Base-by-base conservation (phyloP, 2,888 invertebrate species). In the Synanthedon andrenaeformis region DNA sequence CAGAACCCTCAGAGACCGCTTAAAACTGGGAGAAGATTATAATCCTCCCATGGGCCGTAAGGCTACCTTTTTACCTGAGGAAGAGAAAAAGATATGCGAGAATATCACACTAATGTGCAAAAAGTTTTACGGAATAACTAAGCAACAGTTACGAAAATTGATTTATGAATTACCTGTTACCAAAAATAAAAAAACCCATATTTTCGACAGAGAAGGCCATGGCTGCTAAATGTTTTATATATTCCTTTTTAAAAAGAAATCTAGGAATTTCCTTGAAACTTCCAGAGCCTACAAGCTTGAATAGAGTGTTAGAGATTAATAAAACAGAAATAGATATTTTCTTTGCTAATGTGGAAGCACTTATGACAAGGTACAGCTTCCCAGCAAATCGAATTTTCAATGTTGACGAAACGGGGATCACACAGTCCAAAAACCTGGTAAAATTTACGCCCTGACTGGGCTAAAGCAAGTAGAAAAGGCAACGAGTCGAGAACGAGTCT, bases 321-420 rank as follows among this genome's bases (percentile, higher is more conserved):
- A 52, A 52, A 48, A 10, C 42, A 12, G 45, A 52, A 42, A 17
- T 52, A 42, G 10, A 12, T 13, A 49, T 49, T 45, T 52, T 52
- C 13, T 52, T 52, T 45, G n/a, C 5, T 52, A 52, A 52, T 42
- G 19, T 52, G n/a, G 52, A 52, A 45, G 45, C 42, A 52, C 42
- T 52, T 11, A 3, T 52, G 45, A 35, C 17, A 19, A 52, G 17
- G 17, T n/a, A 52, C 23, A n/a, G 28, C 28, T 52, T 52, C 19
- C 17, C 52, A 52, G 52, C 52, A 52, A 52, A 52, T 52, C 3
- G 52, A 42, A 52, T 52, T 35, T 57, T 55, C 52, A 57, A 57
- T 53, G 56, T 57, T 41, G 53, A 57, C 42, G 55, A 55, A 42
- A 54, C 55, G 8, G 55, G 55, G 19, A 42, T 3, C 10, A 12